Conservation (phyloP, 30 jellyfish, hydroid and myxozoan species). For the Catostylus mosaicus region DNA sequence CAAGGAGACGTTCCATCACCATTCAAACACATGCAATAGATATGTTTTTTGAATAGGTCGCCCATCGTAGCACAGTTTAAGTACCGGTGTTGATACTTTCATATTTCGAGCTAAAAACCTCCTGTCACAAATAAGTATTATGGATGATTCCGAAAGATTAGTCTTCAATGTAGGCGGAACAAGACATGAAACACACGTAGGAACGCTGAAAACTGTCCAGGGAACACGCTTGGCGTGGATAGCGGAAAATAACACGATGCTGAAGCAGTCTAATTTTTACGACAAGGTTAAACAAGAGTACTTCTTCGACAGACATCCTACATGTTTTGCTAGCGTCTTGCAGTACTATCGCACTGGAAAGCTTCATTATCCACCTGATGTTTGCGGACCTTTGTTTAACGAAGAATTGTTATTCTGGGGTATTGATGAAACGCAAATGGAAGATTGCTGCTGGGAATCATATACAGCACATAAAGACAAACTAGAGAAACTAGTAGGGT, state of each 20-base stretch:
- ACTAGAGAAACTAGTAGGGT: constrained; percentile 84
- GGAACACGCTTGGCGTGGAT: constrained; percentile 92
- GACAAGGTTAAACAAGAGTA: constrained; percentile 81
- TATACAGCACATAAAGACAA: constrained; percentile 88
- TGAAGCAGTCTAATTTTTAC: constrained; percentile 76
- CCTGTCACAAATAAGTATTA: neutral
- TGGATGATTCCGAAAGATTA: constrained; percentile 71
- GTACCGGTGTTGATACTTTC: too few relatives aligned
- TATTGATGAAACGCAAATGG: constrained; percentile 89
- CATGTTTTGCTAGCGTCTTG: constrained; percentile 80
- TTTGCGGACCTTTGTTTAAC: constrained; percentile 89
- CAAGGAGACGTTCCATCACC: neutral
- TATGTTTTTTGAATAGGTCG: neutral
- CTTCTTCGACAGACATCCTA: constrained; percentile 91
- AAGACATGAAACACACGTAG: constrained; percentile 87
- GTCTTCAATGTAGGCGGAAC: constrained; percentile 92
- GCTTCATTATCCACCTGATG: constrained; percentile 89
- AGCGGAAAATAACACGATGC: constrained; percentile 75
- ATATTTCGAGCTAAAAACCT: neutral
- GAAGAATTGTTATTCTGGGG: constrained; percentile 92
- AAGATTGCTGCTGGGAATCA: constrained; percentile 96
- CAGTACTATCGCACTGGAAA: constrained; percentile 90
- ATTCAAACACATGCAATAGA: neutral
- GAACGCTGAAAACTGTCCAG: constrained; percentile 83
- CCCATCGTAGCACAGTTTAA: too few relatives aligned